Conservation (phyloP, 1,140 invertebrate genomes). For the Leptinotarsa defecta region DNA sequence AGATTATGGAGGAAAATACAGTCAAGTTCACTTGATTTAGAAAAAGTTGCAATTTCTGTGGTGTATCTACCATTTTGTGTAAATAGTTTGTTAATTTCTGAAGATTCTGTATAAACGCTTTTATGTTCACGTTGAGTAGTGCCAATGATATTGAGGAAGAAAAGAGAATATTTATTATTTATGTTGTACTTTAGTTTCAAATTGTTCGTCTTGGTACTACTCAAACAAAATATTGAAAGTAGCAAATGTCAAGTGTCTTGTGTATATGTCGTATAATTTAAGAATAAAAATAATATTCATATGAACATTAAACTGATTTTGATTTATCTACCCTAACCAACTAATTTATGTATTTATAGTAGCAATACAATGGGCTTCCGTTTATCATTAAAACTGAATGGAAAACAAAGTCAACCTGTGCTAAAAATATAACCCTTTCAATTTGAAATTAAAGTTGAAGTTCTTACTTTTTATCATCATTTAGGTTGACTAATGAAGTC, state of each 20-base stretch:
- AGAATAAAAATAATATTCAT: conserved; percentile 46
- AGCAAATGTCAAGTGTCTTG: conserved; percentile 48
- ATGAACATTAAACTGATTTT: conserved; percentile 24
- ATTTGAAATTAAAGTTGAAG: no score
- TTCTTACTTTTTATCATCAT: no score
- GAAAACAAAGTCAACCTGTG: no score
- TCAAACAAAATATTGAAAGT: conserved; percentile 37
- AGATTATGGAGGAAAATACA: conserved; percentile 16
- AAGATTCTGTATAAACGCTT: conserved; percentile 25
- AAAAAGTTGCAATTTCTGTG: background rate
- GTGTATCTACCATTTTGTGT: conserved; percentile 6
- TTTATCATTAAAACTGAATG: no score
- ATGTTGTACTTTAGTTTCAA: conserved; percentile 19
- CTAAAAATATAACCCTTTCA: no score
- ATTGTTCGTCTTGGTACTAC: conserved; percentile 32
- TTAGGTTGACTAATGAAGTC: no score
- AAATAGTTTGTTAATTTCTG: background rate
- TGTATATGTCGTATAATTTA: conserved; percentile 49
- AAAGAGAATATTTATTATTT: conserved; percentile 21
- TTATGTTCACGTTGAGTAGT: conserved; percentile 21
- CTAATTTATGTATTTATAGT: no score
- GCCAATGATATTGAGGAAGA: conserved; percentile 20
- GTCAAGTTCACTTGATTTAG: conserved; percentile 1
- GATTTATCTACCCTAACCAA: conserved; percentile 1
- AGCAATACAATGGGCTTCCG: no score